Percentiles rank a stretch among this genome's conserved stretches.
Conservation (phyloP, 2,797 vertebrate genomes). For the Tenualosa thibaudeaui region DNA sequence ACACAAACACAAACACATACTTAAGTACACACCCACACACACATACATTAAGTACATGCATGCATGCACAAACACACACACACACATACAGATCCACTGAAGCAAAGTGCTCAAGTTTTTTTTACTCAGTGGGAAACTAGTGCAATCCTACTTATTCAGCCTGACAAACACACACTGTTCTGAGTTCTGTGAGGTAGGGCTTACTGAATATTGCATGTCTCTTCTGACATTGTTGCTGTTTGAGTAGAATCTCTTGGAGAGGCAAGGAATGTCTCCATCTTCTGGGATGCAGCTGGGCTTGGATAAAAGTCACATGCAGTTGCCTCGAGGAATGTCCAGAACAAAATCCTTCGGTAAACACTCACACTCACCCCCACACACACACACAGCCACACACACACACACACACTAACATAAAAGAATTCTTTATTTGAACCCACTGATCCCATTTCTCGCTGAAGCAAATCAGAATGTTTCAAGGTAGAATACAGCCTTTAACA, state of each 20-base stretch:
- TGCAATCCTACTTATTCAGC: too few relatives aligned
- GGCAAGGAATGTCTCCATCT: slow-evolving; percentile 87
- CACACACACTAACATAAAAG: neutral
- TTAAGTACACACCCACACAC: neutral
- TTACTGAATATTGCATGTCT: neutral
- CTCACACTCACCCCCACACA: neutral
- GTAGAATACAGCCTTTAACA: too few relatives aligned
- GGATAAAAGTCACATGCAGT: slow-evolving; percentile 87
- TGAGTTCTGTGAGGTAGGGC: neutral
- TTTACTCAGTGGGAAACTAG: too few relatives aligned
- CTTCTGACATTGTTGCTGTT: slow-evolving; percentile 3
- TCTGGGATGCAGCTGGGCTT: slow-evolving; percentile 68
- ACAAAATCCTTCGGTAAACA: slow-evolving; percentile 93
- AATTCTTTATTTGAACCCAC: too few relatives aligned
- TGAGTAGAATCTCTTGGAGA: slow-evolving; percentile 89
- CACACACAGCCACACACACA: slow-evolving; percentile 18
- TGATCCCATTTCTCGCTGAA: too few relatives aligned
- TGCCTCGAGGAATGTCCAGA: slow-evolving; percentile 92
- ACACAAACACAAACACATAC: neutral
- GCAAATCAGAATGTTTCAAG: too few relatives aligned
- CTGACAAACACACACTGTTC: too few relatives aligned
- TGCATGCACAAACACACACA: neutral
- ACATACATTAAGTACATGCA: neutral
- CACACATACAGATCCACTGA: neutral
- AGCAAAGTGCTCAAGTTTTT: neutral